phyloP scores from a whole-genome alignment of 2,797 vertebrate genomes.

The Parauchenoglanis ngamensis region DNA sequence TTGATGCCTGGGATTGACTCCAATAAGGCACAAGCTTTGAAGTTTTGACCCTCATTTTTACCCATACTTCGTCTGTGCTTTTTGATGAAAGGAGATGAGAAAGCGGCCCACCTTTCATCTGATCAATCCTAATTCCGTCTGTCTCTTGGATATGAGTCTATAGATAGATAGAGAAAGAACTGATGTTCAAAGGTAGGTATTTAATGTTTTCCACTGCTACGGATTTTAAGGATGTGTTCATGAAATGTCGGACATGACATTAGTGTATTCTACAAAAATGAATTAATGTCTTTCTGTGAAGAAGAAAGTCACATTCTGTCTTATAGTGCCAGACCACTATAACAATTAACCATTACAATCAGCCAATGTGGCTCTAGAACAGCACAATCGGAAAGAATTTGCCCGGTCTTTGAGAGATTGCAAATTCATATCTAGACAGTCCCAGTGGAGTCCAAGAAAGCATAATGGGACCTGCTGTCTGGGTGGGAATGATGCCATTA shows the following conservation, averaged over 20 bases:
- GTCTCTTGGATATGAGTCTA: background rate
- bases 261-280: background rate
- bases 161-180: background rate
- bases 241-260: background rate
- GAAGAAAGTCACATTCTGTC: background rate
- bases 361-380: background rate
- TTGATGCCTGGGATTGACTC: background rate
- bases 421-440: background rate
- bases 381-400: background rate
- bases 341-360: background rate
- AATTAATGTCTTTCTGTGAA: background rate
- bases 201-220: background rate
- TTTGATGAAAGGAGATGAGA: conserved; percentile 13
- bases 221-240: background rate
- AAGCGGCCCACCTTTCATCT: background rate
- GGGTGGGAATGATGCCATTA: background rate
- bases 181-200: background rate
- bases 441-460: conserved; percentile 3
- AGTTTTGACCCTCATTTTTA: background rate
- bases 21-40: conserved; percentile 2
- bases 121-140: conserved; percentile 5
- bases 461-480: conserved; percentile 7
- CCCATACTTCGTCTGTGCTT: background rate
- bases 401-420: background rate
- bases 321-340: background rate